Percentiles rank a stretch among this genome's conserved stretches.
Conservation (phyloP, 2,113 vertebrate species). For the Menidia beryllina region DNA sequence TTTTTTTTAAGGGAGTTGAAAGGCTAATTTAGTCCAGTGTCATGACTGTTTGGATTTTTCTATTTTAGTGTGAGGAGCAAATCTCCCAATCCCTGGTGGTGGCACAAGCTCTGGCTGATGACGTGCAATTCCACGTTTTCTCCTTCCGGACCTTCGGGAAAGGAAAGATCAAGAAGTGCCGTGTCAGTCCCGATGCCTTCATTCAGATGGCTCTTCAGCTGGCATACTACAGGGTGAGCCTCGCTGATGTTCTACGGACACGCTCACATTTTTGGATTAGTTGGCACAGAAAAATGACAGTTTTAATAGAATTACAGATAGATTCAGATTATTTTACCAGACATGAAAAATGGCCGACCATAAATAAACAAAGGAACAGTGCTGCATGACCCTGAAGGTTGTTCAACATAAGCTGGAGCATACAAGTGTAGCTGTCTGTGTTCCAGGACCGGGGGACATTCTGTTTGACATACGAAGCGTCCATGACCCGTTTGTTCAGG, state of each 20-base stretch:
- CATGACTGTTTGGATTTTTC: not conserved
- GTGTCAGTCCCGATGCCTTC: conserved; percentile 93
- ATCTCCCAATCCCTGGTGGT: conserved; percentile 83
- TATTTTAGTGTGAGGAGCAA: conserved; percentile 78
- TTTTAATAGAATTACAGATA: not conserved
- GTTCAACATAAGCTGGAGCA: not conserved
- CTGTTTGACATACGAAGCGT: conserved; percentile 89
- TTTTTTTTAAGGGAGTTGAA: too few species aligned
- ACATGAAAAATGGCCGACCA: not conserved
- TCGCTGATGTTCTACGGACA: not conserved
- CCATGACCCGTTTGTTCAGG: conserved; percentile 89
- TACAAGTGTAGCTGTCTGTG: conserved; percentile 21
- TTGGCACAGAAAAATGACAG: not conserved
- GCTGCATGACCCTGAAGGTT: not conserved
- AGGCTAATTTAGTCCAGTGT: not conserved
- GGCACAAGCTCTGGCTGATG: conserved; percentile 86
- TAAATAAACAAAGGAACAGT: too few species aligned
- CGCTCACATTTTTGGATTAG: not conserved
- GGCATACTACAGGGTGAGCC: conserved; percentile 90
- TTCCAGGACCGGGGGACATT: conserved; percentile 85
- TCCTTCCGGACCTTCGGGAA: conserved; percentile 90
- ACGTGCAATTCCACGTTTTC: conserved; percentile 90
- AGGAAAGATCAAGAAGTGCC: conserved; percentile 89
- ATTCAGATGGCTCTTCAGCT: conserved; percentile 93
- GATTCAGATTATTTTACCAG: conserved; percentile 1